These are phyloP conservation scores for Burhinus oedicnemus DNA, from an alignment of 2,113 vertebrate species.

Conservation along the genomic window DNA sequence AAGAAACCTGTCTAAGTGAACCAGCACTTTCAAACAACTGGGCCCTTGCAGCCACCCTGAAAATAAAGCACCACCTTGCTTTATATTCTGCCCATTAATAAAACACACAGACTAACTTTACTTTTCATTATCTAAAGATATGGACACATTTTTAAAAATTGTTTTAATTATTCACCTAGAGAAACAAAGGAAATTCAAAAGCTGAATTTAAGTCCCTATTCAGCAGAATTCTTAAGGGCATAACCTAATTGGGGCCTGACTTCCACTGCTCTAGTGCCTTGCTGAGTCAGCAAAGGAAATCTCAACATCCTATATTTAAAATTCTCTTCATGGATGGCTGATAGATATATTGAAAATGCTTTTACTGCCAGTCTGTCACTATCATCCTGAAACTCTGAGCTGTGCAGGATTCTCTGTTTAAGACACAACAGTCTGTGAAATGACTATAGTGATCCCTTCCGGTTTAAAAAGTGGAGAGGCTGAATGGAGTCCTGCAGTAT, in stretches of 20 bases:
- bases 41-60: constrained; percentile 85
- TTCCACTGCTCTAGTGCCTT: background rate
- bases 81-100: background rate
- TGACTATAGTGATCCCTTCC: background rate
- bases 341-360: background rate
- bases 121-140: background rate
- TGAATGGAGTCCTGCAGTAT: background rate
- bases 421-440: background rate
- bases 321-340: background rate
- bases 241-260: background rate
- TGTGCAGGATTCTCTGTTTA: background rate
- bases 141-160: background rate
- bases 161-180: background rate
- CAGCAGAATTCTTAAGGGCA: background rate
- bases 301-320: background rate
- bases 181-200: background rate
- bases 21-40: constrained; percentile 89
- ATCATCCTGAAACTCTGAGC: background rate
- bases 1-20: constrained; percentile 78
- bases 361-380: background rate
- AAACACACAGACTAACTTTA: background rate
- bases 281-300: background rate
- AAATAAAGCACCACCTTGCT: constrained; percentile 35
- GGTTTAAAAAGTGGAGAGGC: background rate
- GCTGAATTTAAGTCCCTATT: background rate